A percentile compares a stretch with the other conserved stretches of the same genome.
Evolutionary conservation across 1,140 invertebrate genomes (phyloP).

Genomic region (Pseudomyrmex dendroicus): DNA sequence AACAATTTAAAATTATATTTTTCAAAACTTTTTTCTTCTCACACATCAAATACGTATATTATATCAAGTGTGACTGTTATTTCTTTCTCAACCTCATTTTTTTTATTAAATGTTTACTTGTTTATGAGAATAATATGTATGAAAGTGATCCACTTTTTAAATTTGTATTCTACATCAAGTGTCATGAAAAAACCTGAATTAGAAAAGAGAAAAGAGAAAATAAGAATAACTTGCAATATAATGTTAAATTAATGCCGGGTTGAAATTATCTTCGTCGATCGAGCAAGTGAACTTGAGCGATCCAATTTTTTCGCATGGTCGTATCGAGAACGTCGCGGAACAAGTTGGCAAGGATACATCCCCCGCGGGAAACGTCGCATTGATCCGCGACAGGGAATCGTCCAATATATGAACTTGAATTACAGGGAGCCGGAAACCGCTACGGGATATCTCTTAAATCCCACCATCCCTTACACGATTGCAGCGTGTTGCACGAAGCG

Average conservation of each 20-base stretch:
- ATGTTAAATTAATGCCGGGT: constrained; percentile 12
- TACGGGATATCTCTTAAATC: constrained; percentile 64
- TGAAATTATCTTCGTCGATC: constrained; percentile 18
- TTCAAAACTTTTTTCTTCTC: no score
- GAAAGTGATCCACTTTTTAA: no score
- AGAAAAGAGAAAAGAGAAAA: background rate
- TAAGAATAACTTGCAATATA: background rate
- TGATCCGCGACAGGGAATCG: constrained; percentile 68
- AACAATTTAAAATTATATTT: background rate
- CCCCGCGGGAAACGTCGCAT: constrained; percentile 59
- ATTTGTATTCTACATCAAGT: no score
- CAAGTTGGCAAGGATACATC: constrained; percentile 54
- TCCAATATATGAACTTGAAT: constrained; percentile 71
- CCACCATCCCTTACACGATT: constrained; percentile 70
- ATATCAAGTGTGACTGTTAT: background rate
- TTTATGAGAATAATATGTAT: no score
- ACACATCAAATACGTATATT: no score
- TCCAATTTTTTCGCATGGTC: constrained; percentile 40
- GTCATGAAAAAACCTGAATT: no score
- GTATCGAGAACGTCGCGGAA: constrained; percentile 17
- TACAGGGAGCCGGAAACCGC: constrained; percentile 37
- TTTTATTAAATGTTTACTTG: background rate
- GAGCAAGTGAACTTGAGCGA: constrained; percentile 15
- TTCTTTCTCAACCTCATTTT: no score
- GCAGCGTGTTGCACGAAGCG: constrained; percentile 65